phyloP scores from a whole-genome alignment of 2,113 vertebrate species.

The Erythrolamprus reginae region DNA sequence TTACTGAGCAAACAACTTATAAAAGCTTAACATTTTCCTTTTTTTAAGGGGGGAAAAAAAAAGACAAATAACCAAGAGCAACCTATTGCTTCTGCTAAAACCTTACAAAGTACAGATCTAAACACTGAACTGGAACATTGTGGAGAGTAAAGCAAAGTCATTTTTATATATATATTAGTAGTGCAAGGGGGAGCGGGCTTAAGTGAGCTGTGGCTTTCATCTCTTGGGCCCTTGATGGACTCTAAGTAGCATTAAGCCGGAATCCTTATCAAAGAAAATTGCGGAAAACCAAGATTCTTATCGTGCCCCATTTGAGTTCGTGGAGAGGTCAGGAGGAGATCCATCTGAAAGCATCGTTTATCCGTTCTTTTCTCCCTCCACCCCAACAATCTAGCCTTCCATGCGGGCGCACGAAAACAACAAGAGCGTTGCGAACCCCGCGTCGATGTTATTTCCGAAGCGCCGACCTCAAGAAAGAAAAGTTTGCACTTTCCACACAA shows the following conservation, averaged over 20 bases:
- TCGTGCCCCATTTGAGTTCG: slow-evolving; percentile 34
- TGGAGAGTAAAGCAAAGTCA: background rate
- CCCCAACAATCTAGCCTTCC: background rate
- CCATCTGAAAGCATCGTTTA: slow-evolving; percentile 36
- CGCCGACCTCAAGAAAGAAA: slow-evolving; percentile 14
- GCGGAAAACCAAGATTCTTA: slow-evolving; percentile 41
- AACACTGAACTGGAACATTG: slow-evolving; percentile 57
- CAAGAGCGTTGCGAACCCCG: background rate
- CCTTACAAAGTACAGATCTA: slow-evolving; percentile 58
- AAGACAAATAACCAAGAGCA: slow-evolving; percentile 66
- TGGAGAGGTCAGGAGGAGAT: slow-evolving; percentile 36
- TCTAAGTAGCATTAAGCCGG: slow-evolving; percentile 64
- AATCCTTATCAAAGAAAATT: slow-evolving; percentile 60
- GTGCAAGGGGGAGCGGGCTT: slow-evolving; percentile 58
- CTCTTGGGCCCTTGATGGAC: slow-evolving; percentile 67
- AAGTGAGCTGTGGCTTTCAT: slow-evolving; percentile 70
- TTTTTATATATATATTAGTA: slow-evolving; percentile 33
- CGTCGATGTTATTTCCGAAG: background rate
- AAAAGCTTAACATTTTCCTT: slow-evolving; percentile 62
- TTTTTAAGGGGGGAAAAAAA: background rate
- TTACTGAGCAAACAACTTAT: slow-evolving; percentile 72
- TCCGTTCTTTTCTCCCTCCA: background rate
- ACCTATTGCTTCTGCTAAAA: slow-evolving; percentile 69
- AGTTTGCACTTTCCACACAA: slow-evolving; percentile 20
- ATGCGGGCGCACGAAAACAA: slow-evolving; percentile 18